phyloP scores from a whole-genome alignment of 2,888 invertebrate genomes.

The Yponomeuta sedellus region DNA sequence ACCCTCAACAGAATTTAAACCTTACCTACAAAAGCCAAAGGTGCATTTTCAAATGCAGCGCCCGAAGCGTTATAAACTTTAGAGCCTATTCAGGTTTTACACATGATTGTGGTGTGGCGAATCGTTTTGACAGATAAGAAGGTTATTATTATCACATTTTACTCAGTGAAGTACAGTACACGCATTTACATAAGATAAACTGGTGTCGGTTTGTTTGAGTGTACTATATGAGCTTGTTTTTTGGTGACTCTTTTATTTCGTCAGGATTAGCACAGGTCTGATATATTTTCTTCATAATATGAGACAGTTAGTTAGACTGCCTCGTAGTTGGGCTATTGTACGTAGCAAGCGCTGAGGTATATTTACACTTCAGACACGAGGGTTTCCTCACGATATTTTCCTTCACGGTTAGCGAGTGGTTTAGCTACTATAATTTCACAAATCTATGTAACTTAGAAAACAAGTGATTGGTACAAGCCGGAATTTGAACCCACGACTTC shows the following conservation, averaged over 20 bases:
- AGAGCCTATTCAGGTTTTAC: constrained; percentile 47
- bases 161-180: constrained; percentile 37
- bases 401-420: no score
- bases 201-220: constrained; percentile 37
- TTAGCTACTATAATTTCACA: no score
- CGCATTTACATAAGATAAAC: constrained; percentile 52
- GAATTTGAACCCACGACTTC: no score
- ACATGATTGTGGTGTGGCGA: constrained; percentile 64
- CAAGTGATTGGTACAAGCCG: no score
- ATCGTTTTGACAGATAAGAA: constrained; percentile 70
- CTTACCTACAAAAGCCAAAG: neutral
- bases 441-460: no score
- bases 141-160: constrained; percentile 75
- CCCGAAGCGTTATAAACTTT: constrained; percentile 29
- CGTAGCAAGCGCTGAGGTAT: no score
- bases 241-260: neutral
- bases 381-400: no score
- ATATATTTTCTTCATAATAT: no score
- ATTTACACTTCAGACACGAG: no score
- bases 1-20: neutral
- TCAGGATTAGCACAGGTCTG: no score
- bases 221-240: constrained; percentile 24
- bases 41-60: neutral
- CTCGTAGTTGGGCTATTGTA: no score
- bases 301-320: no score